Evolutionary conservation across 2,113 vertebrate genomes (phyloP).

Genomic region (Taurulus bubalis): DNA sequence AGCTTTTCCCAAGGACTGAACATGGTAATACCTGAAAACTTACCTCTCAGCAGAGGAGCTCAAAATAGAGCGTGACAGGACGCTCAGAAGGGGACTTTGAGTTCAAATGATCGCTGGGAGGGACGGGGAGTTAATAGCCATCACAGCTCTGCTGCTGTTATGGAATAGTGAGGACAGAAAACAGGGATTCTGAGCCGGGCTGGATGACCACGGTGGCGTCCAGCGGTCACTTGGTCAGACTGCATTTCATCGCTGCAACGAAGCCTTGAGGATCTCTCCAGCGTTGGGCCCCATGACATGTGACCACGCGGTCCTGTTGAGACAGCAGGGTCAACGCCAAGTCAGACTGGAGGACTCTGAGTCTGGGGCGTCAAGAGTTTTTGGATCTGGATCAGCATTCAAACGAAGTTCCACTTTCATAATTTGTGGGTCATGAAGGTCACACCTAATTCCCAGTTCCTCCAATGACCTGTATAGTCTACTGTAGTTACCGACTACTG

Average conservation of each 20-base stretch:
- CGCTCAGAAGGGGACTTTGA: not conserved
- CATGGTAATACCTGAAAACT: constrained; percentile 20
- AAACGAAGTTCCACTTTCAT: not conserved
- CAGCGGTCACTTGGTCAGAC: constrained; percentile 86
- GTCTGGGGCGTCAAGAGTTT: not conserved
- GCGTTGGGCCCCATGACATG: constrained; percentile 88
- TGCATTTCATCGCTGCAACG: constrained; percentile 86
- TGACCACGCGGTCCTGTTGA: constrained; percentile 86
- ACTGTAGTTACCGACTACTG: not conserved
- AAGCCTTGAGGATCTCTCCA: constrained; percentile 90
- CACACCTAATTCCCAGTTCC: not conserved
- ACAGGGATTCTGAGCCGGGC: constrained; percentile 75
- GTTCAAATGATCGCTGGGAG: not conserved
- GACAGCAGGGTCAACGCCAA: constrained; percentile 23
- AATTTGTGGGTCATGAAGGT: not conserved
- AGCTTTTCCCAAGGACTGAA: constrained; percentile 29
- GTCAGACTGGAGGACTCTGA: not conserved
- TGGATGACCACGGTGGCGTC: constrained; percentile 87
- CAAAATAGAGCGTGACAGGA: constrained; percentile 3
- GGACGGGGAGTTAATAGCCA: not conserved
- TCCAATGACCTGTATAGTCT: not conserved
- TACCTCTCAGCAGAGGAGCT: constrained; percentile 22
- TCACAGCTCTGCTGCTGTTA: not conserved
- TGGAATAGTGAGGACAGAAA: not conserved
- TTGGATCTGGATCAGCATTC: not conserved